These are phyloP conservation scores for Caenorhabditis imperialis DNA, from an alignment of 2,888 invertebrate species.

Conservation along the genomic window DNA sequence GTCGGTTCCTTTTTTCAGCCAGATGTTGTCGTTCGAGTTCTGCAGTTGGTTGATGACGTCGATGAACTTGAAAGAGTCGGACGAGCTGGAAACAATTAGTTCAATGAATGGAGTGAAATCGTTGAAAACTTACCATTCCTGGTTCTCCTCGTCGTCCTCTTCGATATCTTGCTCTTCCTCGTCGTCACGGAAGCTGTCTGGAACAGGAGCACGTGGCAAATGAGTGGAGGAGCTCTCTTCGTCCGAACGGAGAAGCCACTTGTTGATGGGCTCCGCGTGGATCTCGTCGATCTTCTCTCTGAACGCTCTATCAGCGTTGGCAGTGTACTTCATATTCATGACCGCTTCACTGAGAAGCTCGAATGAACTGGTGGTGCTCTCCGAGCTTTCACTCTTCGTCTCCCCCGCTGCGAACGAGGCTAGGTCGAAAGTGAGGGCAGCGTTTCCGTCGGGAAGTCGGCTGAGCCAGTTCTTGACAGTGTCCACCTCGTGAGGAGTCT, in stretches of 20 bases:
- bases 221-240: constrained; percentile 30
- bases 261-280: constrained; percentile 16
- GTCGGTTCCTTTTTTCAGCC: constrained; percentile 1
- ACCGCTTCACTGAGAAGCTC: constrained; percentile 31
- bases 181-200: constrained; percentile 26
- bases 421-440: constrained; percentile 31
- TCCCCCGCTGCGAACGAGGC: constrained; percentile 33
- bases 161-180: constrained; percentile 6
- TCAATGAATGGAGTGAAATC: neutral
- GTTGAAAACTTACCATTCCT: constrained; percentile 16
- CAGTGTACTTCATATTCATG: constrained; percentile 4
- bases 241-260: constrained; percentile 41
- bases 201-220: constrained; percentile 46
- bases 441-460: constrained; percentile 32
- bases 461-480: constrained; percentile 48
- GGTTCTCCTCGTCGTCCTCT: constrained; percentile 21
- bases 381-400: constrained; percentile 36
- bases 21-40: constrained; percentile 26
- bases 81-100: constrained; percentile 33
- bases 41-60: constrained; percentile 34
- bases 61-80: constrained; percentile 32
- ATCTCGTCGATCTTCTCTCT: constrained; percentile 27
- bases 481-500: constrained; percentile 45
- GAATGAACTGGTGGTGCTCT: constrained; percentile 38
- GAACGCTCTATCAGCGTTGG: constrained; percentile 21